Evolutionary conservation across 2,888 invertebrate species (phyloP).

Genomic region (Celastrina argiolus): DNA sequence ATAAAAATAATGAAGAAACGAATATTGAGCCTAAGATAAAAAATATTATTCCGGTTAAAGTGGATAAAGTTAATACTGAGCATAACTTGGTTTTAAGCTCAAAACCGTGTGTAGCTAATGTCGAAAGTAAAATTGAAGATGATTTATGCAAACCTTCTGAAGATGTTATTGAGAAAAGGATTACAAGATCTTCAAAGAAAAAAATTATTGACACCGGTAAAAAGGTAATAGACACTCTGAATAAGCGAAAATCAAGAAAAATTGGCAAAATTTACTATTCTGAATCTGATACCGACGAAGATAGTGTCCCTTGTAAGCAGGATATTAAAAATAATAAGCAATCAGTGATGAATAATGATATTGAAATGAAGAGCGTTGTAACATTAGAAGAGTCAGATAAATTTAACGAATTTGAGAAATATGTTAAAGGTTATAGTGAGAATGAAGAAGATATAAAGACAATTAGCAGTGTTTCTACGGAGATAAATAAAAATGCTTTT

Average conservation of each 20-base stretch:
- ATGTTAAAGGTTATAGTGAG: background rate
- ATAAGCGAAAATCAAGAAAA: background rate
- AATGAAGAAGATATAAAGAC: background rate
- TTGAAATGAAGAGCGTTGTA: background rate
- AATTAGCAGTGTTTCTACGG: background rate
- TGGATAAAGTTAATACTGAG: background rate
- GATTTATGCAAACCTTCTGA: constrained; percentile 26
- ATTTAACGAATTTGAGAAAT: background rate
- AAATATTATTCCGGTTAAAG: background rate
- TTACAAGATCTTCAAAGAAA: constrained; percentile 6
- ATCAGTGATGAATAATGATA: background rate
- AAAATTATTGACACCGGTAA: background rate
- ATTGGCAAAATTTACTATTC: background rate
- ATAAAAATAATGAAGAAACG: background rate
- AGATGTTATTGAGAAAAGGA: constrained; percentile 2
- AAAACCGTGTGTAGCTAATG: background rate
- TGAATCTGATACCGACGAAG: background rate
- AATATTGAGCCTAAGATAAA: background rate
- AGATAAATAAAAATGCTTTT: constrained; percentile 30
- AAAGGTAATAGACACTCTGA: background rate
- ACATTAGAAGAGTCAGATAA: background rate
- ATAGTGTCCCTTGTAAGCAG: background rate
- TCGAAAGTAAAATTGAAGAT: constrained; percentile 25
- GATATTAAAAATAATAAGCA: background rate
- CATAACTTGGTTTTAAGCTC: background rate